Percentiles rank a stretch among this genome's conserved stretches.
These are phyloP conservation scores for Anoplopoma fimbria DNA, from an alignment of 2,113 vertebrate genomes.

Conservation along the genomic window DNA sequence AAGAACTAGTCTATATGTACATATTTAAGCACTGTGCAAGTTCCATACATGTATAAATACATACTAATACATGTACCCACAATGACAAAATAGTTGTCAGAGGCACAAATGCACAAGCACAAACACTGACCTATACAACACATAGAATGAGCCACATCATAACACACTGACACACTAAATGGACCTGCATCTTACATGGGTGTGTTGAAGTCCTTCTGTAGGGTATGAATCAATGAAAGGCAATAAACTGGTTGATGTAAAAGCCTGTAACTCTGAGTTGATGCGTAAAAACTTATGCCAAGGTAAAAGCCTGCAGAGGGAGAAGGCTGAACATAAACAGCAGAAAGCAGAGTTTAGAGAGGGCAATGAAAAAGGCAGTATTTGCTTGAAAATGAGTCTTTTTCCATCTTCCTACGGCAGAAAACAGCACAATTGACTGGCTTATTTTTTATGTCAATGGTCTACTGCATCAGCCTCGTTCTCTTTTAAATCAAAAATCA, in stretches of 20 bases:
- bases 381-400: neutral
- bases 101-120: neutral
- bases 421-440: neutral
- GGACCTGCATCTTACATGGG: neutral
- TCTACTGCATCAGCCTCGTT: neutral
- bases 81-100: neutral
- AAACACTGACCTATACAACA: neutral
- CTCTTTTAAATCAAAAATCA: neutral
- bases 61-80: neutral
- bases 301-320: constrained; percentile 40
- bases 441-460: neutral
- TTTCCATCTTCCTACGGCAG: neutral
- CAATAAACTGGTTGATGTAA: constrained; percentile 59
- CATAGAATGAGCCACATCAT: neutral
- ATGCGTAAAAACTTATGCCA: constrained; percentile 60
- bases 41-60: neutral
- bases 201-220: constrained; percentile 26
- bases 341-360: constrained; percentile 21
- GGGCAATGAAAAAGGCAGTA: constrained; percentile 5
- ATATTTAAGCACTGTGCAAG: neutral
- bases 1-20: neutral
- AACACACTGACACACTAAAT: neutral
- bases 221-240: constrained; percentile 43
- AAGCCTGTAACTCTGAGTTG: constrained; percentile 51
- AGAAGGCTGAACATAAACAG: constrained; percentile 58